A percentile compares a stretch with the other conserved stretches of the same genome.
phyloP scores from a whole-genome alignment of 1,140 invertebrate genomes.

The Leptinotarsa lineolata region DNA sequence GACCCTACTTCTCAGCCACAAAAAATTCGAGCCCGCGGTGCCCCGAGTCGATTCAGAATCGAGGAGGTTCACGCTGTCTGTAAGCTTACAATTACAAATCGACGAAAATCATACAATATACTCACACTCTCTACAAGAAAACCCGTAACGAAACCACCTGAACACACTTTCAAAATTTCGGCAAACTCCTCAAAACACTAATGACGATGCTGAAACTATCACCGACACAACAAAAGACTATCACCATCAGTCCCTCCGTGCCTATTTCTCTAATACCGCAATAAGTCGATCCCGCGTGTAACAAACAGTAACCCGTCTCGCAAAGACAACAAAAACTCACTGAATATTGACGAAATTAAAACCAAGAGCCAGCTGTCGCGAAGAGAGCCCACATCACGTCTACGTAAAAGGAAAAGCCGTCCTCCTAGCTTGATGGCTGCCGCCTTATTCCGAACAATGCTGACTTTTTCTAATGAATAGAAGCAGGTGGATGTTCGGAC shows the following conservation, averaged over 20 bases:
- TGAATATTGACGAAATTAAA: slow-evolving; percentile 9
- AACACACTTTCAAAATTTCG: no score
- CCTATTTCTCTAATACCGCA: no score
- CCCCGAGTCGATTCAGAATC: no score
- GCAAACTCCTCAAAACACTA: no score
- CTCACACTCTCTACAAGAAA: background rate
- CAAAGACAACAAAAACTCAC: slow-evolving; percentile 3
- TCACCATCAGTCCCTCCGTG: background rate
- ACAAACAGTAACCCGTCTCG: slow-evolving; percentile 2
- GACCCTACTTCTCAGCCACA: no score
- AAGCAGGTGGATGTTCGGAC: slow-evolving; percentile 10
- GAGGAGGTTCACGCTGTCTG: no score
- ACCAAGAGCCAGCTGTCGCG: background rate
- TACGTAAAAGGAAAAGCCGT: no score
- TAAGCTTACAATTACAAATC: no score
- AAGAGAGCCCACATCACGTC: no score
- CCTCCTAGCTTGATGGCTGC: no score
- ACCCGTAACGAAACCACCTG: background rate
- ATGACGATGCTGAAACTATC: background rate
- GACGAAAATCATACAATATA: background rate
- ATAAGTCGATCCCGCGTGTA: background rate
- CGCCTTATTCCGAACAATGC: slow-evolving; percentile 13
- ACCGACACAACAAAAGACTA: background rate
- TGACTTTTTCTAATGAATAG: slow-evolving; percentile 14
- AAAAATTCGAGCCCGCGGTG: no score